Conservation (phyloP, 2,888 invertebrate species). For the Pristionchus maxplancki region DNA sequence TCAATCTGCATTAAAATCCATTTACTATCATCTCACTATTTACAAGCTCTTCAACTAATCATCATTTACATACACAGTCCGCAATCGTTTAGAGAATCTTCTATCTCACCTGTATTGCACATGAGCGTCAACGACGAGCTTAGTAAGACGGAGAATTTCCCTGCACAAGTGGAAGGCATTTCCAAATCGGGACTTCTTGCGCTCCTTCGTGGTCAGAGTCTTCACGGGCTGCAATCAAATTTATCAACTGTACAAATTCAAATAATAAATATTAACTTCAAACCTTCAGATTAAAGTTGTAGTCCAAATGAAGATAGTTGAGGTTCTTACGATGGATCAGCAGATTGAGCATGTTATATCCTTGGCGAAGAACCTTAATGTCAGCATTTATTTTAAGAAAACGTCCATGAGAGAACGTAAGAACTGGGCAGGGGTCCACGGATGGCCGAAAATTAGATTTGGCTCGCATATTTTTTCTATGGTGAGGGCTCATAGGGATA, state of each 20-base stretch:
- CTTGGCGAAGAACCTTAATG: constrained; percentile 89
- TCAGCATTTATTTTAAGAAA: no score
- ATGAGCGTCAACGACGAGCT: constrained; percentile 98
- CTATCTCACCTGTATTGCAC: constrained; percentile 90
- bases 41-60: background rate
- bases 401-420: no score
- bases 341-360: constrained; percentile 99
- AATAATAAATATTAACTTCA: background rate
- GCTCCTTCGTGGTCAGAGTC: constrained; percentile 97
- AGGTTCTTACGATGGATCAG: constrained; percentile 99
- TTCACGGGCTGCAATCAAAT: constrained; percentile 87
- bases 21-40: no score
- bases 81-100: no score
- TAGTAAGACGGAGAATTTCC: constrained; percentile 97
- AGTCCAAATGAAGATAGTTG: constrained; percentile 99
- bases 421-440: no score
- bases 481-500: no score
- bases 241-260: background rate
- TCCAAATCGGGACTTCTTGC: constrained; percentile 91
- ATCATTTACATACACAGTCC: no score
- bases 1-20: constrained; percentile 81
- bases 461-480: no score
- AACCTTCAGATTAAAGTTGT: constrained; percentile 96
- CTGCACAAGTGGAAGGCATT: constrained; percentile 97
- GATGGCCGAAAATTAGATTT: no score